Evolutionary conservation across 2,888 invertebrate genomes (phyloP).

Genomic region (Meteorus colon): DNA sequence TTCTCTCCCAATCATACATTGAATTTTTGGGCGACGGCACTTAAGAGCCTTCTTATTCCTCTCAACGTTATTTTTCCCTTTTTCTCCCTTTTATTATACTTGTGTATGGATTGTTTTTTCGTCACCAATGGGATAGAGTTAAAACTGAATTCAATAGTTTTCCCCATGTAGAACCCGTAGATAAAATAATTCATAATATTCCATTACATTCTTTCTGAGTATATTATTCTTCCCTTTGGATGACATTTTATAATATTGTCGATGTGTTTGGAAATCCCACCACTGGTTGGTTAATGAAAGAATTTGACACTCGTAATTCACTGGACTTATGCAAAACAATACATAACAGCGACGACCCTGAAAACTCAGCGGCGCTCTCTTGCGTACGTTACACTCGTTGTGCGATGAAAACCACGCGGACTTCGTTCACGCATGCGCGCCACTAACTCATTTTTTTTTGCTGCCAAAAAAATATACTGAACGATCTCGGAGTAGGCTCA

Average conservation of each 20-base stretch:
- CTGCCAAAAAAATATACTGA: neutral
- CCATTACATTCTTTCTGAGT: too few relatives aligned
- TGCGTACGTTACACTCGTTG: slow-evolving; percentile 32
- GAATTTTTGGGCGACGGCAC: slow-evolving; percentile 21
- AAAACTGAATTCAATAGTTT: neutral
- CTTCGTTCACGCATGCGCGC: slow-evolving; percentile 26
- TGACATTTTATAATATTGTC: too few relatives aligned
- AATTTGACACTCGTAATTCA: too few relatives aligned
- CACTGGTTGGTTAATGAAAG: too few relatives aligned
- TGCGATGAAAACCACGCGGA: slow-evolving; percentile 31
- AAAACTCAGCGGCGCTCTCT: slow-evolving; percentile 18
- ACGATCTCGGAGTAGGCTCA: too few relatives aligned
- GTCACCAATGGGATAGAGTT: neutral
- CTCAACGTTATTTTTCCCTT: neutral
- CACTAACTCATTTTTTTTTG: neutral
- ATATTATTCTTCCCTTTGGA: too few relatives aligned
- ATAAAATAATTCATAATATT: too few relatives aligned
- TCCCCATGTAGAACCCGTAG: too few relatives aligned
- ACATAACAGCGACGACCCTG: slow-evolving; percentile 30
- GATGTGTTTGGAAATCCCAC: too few relatives aligned
- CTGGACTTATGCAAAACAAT: too few relatives aligned
- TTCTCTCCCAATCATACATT: slow-evolving; percentile 20
- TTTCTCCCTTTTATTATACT: neutral
- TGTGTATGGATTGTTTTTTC: neutral
- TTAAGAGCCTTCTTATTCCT: neutral